Evolutionary conservation across 2,113 vertebrate genomes (phyloP).

Genomic region (Panthera leo): DNA sequence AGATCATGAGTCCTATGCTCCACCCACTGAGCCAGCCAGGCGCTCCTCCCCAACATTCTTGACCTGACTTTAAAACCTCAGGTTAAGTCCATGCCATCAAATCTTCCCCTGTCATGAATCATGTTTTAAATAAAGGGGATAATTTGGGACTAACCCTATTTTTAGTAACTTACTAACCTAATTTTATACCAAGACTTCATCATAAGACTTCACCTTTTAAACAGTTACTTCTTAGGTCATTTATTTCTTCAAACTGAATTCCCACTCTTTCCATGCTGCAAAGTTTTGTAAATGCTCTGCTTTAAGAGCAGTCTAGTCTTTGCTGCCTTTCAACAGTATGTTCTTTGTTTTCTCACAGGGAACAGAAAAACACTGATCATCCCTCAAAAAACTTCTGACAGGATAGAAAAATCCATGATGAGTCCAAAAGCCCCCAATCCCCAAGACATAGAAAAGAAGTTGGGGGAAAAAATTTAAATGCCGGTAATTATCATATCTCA

Average conservation of each 20-base stretch:
- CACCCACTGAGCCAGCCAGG: background rate
- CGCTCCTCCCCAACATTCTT: background rate
- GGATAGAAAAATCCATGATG: constrained; percentile 49
- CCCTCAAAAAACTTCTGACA: constrained; percentile 61
- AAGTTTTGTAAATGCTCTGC: background rate
- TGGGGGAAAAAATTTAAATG: constrained; percentile 79
- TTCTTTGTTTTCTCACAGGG: constrained; percentile 36
- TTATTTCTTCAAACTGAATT: constrained; percentile 15
- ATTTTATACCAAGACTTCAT: background rate
- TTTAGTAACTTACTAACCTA: constrained; percentile 5
- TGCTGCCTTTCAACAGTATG: constrained; percentile 35
- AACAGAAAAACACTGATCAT: constrained; percentile 26
- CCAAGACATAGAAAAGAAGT: constrained; percentile 66
- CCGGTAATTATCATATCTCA: constrained; percentile 80
- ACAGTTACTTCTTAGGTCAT: background rate
- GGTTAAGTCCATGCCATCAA: background rate
- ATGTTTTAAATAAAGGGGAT: constrained; percentile 18
- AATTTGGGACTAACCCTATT: background rate
- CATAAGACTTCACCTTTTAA: background rate
- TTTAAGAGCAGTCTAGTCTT: background rate
- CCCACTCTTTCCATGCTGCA: background rate
- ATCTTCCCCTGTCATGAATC: background rate
- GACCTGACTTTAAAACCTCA: background rate
- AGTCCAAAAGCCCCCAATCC: constrained; percentile 56
- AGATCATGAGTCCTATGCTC: background rate